phyloP scores from a whole-genome alignment of 2,888 invertebrate species.

The Cremastinae sp. region DNA sequence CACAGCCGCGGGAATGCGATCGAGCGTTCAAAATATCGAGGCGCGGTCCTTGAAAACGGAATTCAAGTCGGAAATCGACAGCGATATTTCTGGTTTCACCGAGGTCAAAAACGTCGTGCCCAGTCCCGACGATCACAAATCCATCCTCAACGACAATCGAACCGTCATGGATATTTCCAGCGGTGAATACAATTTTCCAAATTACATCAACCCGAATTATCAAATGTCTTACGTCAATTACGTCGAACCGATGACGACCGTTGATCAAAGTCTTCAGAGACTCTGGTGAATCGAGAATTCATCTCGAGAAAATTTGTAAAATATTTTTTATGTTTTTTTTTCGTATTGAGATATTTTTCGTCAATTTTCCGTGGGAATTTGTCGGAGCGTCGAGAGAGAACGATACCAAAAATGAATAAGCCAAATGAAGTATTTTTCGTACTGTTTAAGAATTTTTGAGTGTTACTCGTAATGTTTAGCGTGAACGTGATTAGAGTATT shows the following conservation, averaged over 20 bases:
- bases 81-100: constrained; percentile 66
- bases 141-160: constrained; percentile 68
- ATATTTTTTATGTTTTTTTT: constrained; percentile 25
- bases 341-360: background rate
- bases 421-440: constrained; percentile 48
- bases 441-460: constrained; percentile 28
- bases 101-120: constrained; percentile 57
- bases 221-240: constrained; percentile 77
- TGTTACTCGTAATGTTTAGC: constrained; percentile 40
- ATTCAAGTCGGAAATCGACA: constrained; percentile 68
- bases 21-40: constrained; percentile 54
- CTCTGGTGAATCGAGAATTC: constrained; percentile 71
- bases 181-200: constrained; percentile 72
- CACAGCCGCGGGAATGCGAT: constrained; percentile 59
- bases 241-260: constrained; percentile 72
- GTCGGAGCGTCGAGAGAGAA: constrained; percentile 14
- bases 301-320: constrained; percentile 8
- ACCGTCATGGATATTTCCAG: constrained; percentile 66
- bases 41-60: constrained; percentile 70
- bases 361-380: constrained; percentile 2
- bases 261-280: constrained; percentile 75
- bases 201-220: constrained; percentile 73
- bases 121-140: constrained; percentile 60
- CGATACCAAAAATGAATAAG: constrained; percentile 50
- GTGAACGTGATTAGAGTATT: constrained; percentile 35